Conservation (phyloP, 2,888 invertebrate genomes). For the Tetranychus truncatus region DNA sequence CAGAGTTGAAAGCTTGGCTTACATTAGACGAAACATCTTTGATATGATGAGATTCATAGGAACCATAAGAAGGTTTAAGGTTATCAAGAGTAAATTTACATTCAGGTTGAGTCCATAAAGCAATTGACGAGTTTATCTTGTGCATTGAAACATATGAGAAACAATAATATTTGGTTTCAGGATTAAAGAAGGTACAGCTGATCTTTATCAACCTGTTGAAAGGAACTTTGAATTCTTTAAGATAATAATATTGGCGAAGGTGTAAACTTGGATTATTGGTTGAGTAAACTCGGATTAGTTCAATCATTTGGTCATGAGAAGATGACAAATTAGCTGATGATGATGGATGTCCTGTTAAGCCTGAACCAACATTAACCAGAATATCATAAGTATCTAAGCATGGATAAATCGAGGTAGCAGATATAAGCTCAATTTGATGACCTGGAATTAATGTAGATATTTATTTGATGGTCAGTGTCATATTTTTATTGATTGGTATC, state of each 20-base stretch:
- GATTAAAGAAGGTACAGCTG: conserved; percentile 11
- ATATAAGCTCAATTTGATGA: conserved; percentile 10
- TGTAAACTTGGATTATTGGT: background rate
- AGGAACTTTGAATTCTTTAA: conserved; percentile 15
- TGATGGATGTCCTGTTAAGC: background rate
- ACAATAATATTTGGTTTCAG: conserved; percentile 13
- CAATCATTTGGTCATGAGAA: background rate
- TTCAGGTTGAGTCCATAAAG: conserved; percentile 2
- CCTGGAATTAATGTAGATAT: background rate
- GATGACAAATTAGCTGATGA: background rate
- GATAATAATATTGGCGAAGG: conserved; percentile 8
- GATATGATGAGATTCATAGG: too few relatives aligned
- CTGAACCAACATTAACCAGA: conserved; percentile 2
- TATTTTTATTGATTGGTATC: too few relatives aligned
- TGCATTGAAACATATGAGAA: conserved; percentile 12
- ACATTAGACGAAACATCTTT: too few relatives aligned
- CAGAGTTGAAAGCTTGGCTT: too few relatives aligned
- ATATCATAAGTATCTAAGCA: conserved; percentile 17
- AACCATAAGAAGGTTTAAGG: background rate
- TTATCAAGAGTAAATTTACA: background rate
- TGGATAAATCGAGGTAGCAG: conserved; percentile 14
- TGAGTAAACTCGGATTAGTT: conserved; percentile 15
- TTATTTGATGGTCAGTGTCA: background rate
- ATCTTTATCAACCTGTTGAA: conserved; percentile 11
- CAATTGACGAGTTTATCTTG: conserved; percentile 2